phyloP scores from a whole-genome alignment of 2,797 vertebrate genomes.

The Rhinoraja longicauda region DNA sequence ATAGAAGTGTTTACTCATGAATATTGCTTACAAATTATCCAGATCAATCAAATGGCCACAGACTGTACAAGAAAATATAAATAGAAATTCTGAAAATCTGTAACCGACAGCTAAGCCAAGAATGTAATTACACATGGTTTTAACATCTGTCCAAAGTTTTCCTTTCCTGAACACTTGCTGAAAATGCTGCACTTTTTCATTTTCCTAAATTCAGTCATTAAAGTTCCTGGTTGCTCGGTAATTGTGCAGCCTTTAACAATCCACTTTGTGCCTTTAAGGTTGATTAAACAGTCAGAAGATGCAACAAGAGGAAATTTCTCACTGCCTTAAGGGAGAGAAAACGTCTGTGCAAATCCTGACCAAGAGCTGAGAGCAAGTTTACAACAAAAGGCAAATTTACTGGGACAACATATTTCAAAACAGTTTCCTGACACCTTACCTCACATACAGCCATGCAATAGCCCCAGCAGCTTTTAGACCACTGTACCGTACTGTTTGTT shows the following conservation, averaged over 20 bases:
- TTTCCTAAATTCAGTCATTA: neutral
- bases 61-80: neutral
- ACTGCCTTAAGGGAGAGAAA: slow-evolving; percentile 11
- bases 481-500: neutral
- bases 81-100: neutral
- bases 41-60: neutral
- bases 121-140: neutral
- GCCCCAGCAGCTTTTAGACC: slow-evolving; percentile 1
- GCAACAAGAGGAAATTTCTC: neutral
- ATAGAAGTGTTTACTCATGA: neutral
- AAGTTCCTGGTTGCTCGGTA: slow-evolving; percentile 16
- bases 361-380: neutral
- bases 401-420: slow-evolving; percentile 29
- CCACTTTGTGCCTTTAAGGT: neutral
- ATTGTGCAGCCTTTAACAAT: neutral
- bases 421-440: slow-evolving; percentile 28
- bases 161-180: neutral
- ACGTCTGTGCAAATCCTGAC: neutral
- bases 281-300: neutral
- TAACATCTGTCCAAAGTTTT: neutral
- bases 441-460: neutral
- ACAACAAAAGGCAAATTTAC: slow-evolving; percentile 6
- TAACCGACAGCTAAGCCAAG: neutral
- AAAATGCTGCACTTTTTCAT: neutral
- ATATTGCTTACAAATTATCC: neutral